Base-by-base conservation (phyloP, 2,113 vertebrate genomes). In the Rhynchopsitta pachyrhyncha region DNA sequence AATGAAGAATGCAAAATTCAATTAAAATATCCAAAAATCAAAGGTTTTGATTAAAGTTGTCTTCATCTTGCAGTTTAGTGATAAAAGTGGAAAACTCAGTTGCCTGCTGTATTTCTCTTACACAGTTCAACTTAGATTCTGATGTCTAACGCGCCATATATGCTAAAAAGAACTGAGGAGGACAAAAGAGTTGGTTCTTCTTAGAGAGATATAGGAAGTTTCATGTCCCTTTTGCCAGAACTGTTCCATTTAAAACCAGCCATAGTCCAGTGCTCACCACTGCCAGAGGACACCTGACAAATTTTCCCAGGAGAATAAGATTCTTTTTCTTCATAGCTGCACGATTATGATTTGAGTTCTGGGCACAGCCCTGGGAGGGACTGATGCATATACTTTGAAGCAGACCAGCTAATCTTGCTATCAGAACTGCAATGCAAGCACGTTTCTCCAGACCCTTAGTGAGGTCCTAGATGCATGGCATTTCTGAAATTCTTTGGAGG, bases 401-500 rank as follows among this genome's bases (percentile, higher is more conserved):
- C 6, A 90, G 42, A 49, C 33, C 68, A 39, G 35, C 8, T 73
- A 82, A 79, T 31, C 57, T 60, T 68, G 7, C 52, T 82, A 29
- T 82, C 78, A 82, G 57, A 94, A 82, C 23, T 47, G 62, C 52
- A 96, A 93, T 73, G 67, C 70, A 92, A 90, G 20, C 63, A 47
- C 0, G 0, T 57, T 88, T 91, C 35, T 42, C 42, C 33, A 91
- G 39, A 85, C 19, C 35, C 53, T 92, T 90, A 69, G 75, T 69
- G 41, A 90, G 63, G 49, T 90, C 88, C 39, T 62, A 76, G 57
- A 90, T 60, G 62, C 52, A 88, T 44, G 24, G 20, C 66, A 90
- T 95, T 93, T 94, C 84, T 52, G 52, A 93, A 20, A 93, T 88
- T 97, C 90, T 78, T 82, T 53, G 39, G 33, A 52, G 67, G 82